These are phyloP conservation scores for Poeciliopsis prolifica DNA, from an alignment of 2,113 vertebrate genomes.

Conservation along the genomic window DNA sequence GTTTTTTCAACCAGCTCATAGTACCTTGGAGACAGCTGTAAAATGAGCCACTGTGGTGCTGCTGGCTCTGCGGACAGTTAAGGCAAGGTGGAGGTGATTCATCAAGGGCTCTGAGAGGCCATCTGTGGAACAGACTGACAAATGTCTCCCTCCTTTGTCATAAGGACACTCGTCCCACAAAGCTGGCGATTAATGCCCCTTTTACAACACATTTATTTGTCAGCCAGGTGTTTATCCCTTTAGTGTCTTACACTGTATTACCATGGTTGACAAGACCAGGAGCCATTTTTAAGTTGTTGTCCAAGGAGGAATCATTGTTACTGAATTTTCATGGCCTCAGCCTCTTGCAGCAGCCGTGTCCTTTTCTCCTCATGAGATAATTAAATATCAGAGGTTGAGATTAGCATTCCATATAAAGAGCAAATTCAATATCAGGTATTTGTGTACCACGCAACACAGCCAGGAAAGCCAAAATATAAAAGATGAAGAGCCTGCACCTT, in stretches of 20 bases:
- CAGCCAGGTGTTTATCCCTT: slow-evolving; percentile 79
- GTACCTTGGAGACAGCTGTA: slow-evolving; percentile 51
- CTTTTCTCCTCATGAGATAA: background rate
- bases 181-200: slow-evolving; percentile 76
- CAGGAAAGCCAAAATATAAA: slow-evolving; percentile 11
- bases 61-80: slow-evolving; percentile 64
- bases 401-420: slow-evolving; percentile 42
- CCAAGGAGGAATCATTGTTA: slow-evolving; percentile 40
- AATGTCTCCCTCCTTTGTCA: slow-evolving; percentile 84
- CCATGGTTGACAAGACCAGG: slow-evolving; percentile 61
- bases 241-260: slow-evolving; percentile 69
- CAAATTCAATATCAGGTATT: slow-evolving; percentile 51
- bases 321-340: slow-evolving; percentile 58
- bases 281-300: slow-evolving; percentile 54
- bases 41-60: slow-evolving; percentile 55
- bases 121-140: slow-evolving; percentile 82
- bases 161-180: slow-evolving; percentile 83
- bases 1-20: slow-evolving; percentile 12
- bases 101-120: slow-evolving; percentile 78
- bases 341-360: background rate
- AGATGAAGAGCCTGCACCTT: slow-evolving; percentile 25
- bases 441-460: slow-evolving; percentile 37
- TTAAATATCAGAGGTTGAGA: slow-evolving; percentile 31
- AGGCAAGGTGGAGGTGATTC: slow-evolving; percentile 77
- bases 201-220: slow-evolving; percentile 81